Evolutionary conservation across 2,113 vertebrate genomes (phyloP), one percentile per base, ranked within the genome.

Genomic region (Ailurus styani): DNA sequence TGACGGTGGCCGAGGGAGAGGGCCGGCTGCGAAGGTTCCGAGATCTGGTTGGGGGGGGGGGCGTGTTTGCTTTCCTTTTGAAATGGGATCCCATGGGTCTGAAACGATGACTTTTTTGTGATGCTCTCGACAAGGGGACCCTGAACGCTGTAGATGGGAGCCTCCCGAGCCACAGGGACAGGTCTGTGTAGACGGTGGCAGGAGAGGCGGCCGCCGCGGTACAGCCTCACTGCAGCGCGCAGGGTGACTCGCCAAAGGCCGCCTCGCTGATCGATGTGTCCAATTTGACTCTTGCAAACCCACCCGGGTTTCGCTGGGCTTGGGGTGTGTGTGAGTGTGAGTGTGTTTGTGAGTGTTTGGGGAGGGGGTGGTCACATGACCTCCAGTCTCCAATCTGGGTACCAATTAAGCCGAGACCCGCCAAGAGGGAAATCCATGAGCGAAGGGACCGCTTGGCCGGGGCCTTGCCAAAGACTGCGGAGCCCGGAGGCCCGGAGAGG

Each of bases 201-300:
- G 31, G 34, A 5, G 42, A n/a, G 77, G 47, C 47, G 18, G 54
- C 55, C 0, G 34, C 79, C n/a, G 70, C 37, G 9, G 75, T 42
- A 47, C 81, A 18, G 89, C 42, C 47, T 50, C 79, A 47, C 84
- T 50, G 90, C 90, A 31, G 37, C 2, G 14, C 79, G 3, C 83
- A 0, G 21, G 42, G 47, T 37, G 93, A 52, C 77, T 81, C 14
- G 14, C 3, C 40, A 7, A 40, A 64, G 85, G 86, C 89, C 81
- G 47, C 78, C 13, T 2, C 15, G 45, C 79, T 13, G 31, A 42
- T 34, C 2, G 0, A 20, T 6, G 17, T 0, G n/a, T 42, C 15
- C 66, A n/a, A 0, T 27, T 3, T 27, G 68, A 96, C 92, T 97
- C 97, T 84, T 47, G 81, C 62, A 92, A 94, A 96, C 29, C n/a